Conservation (phyloP, 2,888 invertebrate genomes). For the Macrostomum cliftonense region DNA sequence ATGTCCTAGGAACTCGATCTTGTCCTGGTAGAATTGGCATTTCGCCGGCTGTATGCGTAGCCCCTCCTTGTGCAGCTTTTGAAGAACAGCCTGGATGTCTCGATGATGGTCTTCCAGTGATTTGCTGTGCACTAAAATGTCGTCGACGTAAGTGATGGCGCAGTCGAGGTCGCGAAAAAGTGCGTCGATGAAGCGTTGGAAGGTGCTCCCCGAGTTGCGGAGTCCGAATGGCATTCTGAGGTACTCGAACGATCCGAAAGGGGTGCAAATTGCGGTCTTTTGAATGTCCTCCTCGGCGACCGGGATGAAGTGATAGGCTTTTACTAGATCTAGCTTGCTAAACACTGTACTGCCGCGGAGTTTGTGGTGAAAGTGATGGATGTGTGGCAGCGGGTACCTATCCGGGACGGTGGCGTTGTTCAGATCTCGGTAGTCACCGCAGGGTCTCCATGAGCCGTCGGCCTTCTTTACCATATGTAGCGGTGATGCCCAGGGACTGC, state of each 20-base stretch:
- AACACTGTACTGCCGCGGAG: constrained; percentile 7
- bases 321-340: constrained; percentile 6
- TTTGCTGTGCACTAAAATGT: constrained; percentile 1
- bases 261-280: constrained; percentile 5
- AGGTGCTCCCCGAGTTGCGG: constrained; percentile 4
- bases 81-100: not conserved
- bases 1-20: constrained; percentile 2
- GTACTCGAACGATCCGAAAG: constrained; percentile 7
- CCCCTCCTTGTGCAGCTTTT: constrained; percentile 3
- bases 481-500: constrained; percentile 31
- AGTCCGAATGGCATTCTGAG: constrained; percentile 2
- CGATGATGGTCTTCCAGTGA: not conserved
- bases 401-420: constrained; percentile 4
- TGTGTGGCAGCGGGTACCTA: constrained; percentile 5
- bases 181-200: constrained; percentile 4
- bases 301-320: constrained; percentile 4
- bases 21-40: not conserved
- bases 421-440: constrained; percentile 5
- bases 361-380: constrained; percentile 2
- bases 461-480: constrained; percentile 14
- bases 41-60: constrained; percentile 12
- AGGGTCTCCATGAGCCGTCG: not conserved
- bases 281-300: not conserved
- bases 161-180: not conserved
- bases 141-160: constrained; percentile 1